Evolutionary conservation across 2,113 vertebrate species (phyloP).

Genomic region (Physeter macrocephalus): DNA sequence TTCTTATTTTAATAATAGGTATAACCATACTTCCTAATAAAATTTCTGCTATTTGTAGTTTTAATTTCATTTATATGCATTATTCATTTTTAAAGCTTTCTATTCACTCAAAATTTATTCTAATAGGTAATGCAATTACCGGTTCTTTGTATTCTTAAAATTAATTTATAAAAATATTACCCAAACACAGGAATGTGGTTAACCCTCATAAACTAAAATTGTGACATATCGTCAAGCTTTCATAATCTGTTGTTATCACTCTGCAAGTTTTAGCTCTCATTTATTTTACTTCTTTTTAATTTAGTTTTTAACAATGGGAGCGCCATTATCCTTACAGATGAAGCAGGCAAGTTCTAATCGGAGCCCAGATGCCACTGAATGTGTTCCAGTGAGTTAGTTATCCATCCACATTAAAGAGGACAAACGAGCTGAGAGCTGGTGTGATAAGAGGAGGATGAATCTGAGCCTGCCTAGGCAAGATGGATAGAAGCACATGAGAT

Average conservation of each 20-base stretch:
- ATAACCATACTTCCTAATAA: conserved; percentile 41
- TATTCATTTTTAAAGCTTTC: conserved; percentile 52
- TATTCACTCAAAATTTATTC: conserved; percentile 44
- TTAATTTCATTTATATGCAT: conserved; percentile 42
- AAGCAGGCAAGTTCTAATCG: neutral
- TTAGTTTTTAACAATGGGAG: neutral
- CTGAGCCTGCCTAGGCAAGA: neutral
- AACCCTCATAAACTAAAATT: conserved; percentile 7
- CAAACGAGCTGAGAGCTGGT: neutral
- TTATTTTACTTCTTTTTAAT: conserved; percentile 9
- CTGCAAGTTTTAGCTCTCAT: neutral
- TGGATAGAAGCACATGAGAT: fast-evolving
- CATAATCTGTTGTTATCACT: neutral
- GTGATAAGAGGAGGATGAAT: neutral
- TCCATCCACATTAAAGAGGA: neutral
- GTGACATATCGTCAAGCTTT: neutral
- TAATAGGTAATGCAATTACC: conserved; percentile 43
- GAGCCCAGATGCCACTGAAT: neutral
- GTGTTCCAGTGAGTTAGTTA: neutral
- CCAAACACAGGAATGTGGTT: neutral
- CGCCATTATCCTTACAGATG: neutral
- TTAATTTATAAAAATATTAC: conserved; percentile 38
- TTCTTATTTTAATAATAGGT: conserved; percentile 47
- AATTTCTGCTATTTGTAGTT: conserved; percentile 27
- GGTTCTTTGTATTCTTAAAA: conserved; percentile 51